Evolutionary conservation across 1,140 invertebrate genomes (phyloP).

Genomic region (Drosophila repletoides): DNA sequence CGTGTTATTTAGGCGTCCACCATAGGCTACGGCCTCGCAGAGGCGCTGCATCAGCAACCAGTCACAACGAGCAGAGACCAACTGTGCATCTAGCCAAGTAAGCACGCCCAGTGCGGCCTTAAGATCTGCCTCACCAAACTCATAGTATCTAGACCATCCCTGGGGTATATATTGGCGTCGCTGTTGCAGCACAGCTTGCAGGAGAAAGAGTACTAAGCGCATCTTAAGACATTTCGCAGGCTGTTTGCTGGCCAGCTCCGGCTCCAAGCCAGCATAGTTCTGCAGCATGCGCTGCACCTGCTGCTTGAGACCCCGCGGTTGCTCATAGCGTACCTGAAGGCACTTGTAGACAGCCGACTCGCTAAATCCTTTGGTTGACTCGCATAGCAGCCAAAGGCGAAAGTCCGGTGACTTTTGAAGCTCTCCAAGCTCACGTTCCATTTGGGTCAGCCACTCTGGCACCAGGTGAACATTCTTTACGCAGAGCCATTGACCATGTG

Average conservation of each 20-base stretch:
- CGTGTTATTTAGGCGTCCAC: constrained; percentile 92
- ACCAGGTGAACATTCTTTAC: constrained; percentile 96
- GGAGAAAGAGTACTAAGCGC: constrained; percentile 76
- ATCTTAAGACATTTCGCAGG: constrained; percentile 78
- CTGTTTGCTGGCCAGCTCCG: constrained; percentile 23
- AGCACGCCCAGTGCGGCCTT: constrained; percentile 89
- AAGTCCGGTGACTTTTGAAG: constrained; percentile 86
- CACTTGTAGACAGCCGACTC: constrained; percentile 67
- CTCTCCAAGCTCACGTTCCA: constrained; percentile 88
- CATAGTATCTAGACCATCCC: constrained; percentile 95
- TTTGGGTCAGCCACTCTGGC: constrained; percentile 88
- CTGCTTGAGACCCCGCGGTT: constrained; percentile 86
- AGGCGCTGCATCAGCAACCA: constrained; percentile 93
- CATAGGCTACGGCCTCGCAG: constrained; percentile 92
- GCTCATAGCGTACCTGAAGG: constrained; percentile 94
- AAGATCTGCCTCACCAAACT: constrained; percentile 94
- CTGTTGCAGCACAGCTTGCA: constrained; percentile 93
- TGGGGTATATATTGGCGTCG: constrained; percentile 91
- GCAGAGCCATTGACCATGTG: constrained; percentile 75
- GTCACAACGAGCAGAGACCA: constrained; percentile 80
- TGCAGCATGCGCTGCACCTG: constrained; percentile 84
- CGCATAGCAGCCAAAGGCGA: constrained; percentile 89
- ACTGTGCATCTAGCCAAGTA: constrained; percentile 84
- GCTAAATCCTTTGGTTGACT: constrained; percentile 74
- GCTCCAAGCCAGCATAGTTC: constrained; percentile 67